Evolutionary conservation across 2,888 invertebrate genomes (phyloP), one percentile per base, ranked within the genome.

Genomic region (Lymantria monacha): DNA sequence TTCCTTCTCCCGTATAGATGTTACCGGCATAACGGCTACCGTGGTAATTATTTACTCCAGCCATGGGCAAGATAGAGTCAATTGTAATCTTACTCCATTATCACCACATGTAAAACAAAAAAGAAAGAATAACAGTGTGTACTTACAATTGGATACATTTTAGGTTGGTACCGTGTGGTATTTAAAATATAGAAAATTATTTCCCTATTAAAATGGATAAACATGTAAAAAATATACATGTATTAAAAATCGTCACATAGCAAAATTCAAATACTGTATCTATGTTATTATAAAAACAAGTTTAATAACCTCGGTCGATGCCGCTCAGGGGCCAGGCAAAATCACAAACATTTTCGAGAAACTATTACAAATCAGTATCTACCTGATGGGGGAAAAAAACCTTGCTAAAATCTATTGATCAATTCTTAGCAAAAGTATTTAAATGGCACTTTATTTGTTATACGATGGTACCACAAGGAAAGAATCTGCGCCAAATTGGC

Each of bases 401-500:
- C 51, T 52, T 53, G 46, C 49, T 52, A 57, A 50, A 46, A 47
- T 55, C 41, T 59, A 59, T 66, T 55, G 49, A 57, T 42, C 48
- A 49, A 51, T 50, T 57, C 59, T 52, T 50, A 55, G 48, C 42
- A 50, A 51, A 54, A 50, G 41, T 55, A 56, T 55, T 48, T 51
- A 47, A 50, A 64, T 53, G 38, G n/a, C 40, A 53, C 48, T 55
- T 55, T 47, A 41, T 60, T 51, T 61, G 53, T 63, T 66, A 64
- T 58, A 66, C 63, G 58, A 57, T 50, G 49, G 57, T 51, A 58
- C 57, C 68, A 72, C 70, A 60, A 76, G 74, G 76, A 79, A 83
- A 85, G 84, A 83, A 74, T 73, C 51, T 69, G 64, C 70, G 63
- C 76, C 60, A 76, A 83, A 82, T 83, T 75, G 74, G 74, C 75